Evolutionary conservation across 2,797 vertebrate genomes (phyloP).

Genomic region (Arnoldichthys spilopterus): DNA sequence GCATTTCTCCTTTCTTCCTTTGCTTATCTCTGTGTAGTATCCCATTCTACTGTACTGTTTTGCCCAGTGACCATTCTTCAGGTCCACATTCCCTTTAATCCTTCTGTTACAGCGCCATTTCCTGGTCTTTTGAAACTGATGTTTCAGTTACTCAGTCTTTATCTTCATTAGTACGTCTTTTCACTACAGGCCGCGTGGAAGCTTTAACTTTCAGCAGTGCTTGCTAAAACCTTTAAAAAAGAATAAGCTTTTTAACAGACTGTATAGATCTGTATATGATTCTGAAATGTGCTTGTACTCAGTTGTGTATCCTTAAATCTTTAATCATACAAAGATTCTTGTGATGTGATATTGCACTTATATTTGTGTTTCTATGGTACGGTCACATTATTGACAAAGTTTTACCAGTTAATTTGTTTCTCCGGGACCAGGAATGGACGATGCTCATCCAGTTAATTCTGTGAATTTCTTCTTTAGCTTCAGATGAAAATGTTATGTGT

Average conservation of each 20-base stretch:
- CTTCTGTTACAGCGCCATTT: background rate
- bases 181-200: too few relatives aligned
- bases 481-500: background rate
- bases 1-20: background rate
- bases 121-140: background rate
- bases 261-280: background rate
- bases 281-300: background rate
- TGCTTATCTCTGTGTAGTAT: too few relatives aligned
- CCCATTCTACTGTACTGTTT: background rate
- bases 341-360: background rate
- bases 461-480: background rate
- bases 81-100: background rate
- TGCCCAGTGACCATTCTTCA: background rate
- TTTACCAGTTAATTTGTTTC: background rate
- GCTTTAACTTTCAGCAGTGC: background rate
- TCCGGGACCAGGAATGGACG: background rate
- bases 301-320: background rate
- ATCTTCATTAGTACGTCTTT: background rate
- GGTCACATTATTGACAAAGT: background rate
- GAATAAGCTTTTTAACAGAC: background rate
- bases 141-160: background rate
- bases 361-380: background rate
- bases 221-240: too few relatives aligned
- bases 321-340: background rate
- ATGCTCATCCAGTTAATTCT: background rate